phyloP scores from a whole-genome alignment of 2,113 vertebrate genomes.

The Pardalotus punctatus region DNA sequence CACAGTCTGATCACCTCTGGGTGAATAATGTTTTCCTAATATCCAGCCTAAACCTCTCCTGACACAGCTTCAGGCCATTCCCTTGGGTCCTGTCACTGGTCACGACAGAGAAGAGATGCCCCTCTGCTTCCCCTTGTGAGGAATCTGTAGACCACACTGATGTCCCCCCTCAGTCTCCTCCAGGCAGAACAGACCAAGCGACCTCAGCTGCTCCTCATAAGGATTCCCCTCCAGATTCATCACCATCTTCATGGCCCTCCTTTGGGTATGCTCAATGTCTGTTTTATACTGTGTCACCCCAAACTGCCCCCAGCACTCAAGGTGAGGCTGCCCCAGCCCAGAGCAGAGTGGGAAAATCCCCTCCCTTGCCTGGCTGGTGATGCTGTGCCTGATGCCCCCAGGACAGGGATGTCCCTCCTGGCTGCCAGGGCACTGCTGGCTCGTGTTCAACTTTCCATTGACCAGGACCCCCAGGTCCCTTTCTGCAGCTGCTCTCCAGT shows the following conservation, averaged over 20 bases:
- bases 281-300: not conserved
- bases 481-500: not conserved
- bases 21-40: not conserved
- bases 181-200: not conserved
- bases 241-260: not conserved
- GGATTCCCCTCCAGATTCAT: not conserved
- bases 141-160: not conserved
- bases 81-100: not conserved
- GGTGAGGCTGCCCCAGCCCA: fast-evolving
- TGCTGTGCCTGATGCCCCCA: too few relatives aligned
- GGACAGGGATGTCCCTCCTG: not conserved
- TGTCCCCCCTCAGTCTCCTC: not conserved
- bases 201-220: not conserved
- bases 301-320: fast-evolving
- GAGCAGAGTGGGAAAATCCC: not conserved
- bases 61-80: not conserved
- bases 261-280: not conserved
- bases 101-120: not conserved
- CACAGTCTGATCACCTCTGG: not conserved
- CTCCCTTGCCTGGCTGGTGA: fast-evolving
- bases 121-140: not conserved
- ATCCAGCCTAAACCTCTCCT: not conserved
- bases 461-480: not conserved
- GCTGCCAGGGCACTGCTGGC: not conserved
- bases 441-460: fast-evolving